Evolutionary conservation across 2,797 vertebrate species (phyloP), one percentile per base, ranked within the genome.

Genomic region (Pseudochromis fuscus): DNA sequence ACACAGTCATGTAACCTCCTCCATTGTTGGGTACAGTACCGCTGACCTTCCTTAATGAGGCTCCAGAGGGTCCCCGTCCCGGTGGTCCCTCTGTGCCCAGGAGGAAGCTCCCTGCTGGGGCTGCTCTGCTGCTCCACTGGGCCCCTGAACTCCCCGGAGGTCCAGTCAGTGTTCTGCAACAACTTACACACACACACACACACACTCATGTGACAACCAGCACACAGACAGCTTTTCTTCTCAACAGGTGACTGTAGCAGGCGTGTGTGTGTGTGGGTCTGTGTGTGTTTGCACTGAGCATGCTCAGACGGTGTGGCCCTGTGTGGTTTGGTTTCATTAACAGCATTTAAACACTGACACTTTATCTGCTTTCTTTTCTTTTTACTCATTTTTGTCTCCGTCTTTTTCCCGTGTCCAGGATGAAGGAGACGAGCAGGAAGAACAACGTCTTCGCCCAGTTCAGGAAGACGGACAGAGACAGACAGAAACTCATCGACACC

Each of bases 401-500:
- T 4, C 10, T 18, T 3, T 18, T 2, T 28, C 24, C 24, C 31
- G 24, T 58, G 67, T 77, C 38, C 87, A 99, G 97, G 94, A 98
- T 98, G 97, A 95, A 92, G 73, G 97, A 99, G 92, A 95, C 94
- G 1, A 97, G 96, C 91, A 92, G 96, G 67, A 99, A 97, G 88
- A 98, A 96, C 95, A 96, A 95, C 58, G 93, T 99, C 87, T 98
- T 99, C 33, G 95, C 96, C 37, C 97, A 98, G 82, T 98, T 99
- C 86, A 94, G 96, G 84, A 99, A 97, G 79, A 96, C 96, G 0
- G 97, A 99, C 82, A 71, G 96, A 24, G 98, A 99, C 93, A 92
- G 97, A 56, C 97, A 99, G 94, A 98, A 96, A 70, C 89, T 99
- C 77, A 98, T 99, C 12, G 98, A 99, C 84, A 91, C 97, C 0